A percentile compares a stretch with the other conserved stretches of the same genome.
Conservation (phyloP, 2,113 vertebrate genomes). For the Camelus dromedarius region DNA sequence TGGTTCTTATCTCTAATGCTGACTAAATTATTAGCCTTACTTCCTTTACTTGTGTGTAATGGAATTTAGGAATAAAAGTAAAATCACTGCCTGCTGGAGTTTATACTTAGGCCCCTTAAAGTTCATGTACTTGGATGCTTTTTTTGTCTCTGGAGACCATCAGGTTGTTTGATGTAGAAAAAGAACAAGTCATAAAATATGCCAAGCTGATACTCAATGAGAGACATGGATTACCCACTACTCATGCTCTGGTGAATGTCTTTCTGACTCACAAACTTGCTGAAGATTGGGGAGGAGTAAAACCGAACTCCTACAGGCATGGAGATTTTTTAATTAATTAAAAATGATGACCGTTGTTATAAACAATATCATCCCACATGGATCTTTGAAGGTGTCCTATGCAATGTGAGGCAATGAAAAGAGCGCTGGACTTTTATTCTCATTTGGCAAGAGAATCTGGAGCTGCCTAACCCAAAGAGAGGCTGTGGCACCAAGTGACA, state of each 20-base stretch:
- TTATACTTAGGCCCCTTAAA: constrained; percentile 8
- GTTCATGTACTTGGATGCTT: constrained; percentile 8
- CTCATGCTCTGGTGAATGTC: background rate
- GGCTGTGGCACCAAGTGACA: rapidly evolving
- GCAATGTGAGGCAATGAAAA: background rate
- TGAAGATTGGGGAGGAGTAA: background rate
- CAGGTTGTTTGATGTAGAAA: background rate
- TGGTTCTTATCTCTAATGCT: constrained; percentile 58
- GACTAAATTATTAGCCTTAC: constrained; percentile 62
- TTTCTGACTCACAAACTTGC: background rate
- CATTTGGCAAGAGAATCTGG: background rate
- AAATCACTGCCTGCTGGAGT: constrained; percentile 66
- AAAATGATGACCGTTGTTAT: background rate
- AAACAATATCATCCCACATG: background rate
- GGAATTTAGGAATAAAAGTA: constrained; percentile 52
- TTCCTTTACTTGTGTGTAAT: constrained; percentile 68
- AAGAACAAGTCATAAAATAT: background rate
- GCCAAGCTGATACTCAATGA: background rate
- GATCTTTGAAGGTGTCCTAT: background rate
- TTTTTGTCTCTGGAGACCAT: background rate
- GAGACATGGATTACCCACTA: background rate
- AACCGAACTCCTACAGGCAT: background rate
- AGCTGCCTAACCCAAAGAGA: background rate
- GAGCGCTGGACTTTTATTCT: background rate
- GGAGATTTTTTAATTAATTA: background rate